Evolutionary conservation across 2,113 vertebrate species (phyloP), one percentile per base, ranked within the genome.

Genomic region (Halcyon senegalensis): DNA sequence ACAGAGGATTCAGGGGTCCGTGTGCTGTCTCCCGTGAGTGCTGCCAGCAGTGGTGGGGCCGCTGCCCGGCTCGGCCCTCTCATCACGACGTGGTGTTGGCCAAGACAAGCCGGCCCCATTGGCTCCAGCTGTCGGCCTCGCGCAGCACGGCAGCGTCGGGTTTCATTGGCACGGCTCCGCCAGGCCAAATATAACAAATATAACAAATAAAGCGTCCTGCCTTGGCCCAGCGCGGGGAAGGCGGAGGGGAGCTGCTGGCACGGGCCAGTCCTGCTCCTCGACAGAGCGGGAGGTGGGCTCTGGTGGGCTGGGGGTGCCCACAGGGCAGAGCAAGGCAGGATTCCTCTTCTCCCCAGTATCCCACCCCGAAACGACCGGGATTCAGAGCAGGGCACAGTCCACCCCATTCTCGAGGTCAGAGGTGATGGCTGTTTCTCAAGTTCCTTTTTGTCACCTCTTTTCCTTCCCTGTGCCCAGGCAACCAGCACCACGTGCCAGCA

Each of bases 71-170:
- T 46, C 63, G 0, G 68, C 63, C 68, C 46, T 89, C 95, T 87
- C 86, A 78, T 70, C 41, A 1, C 72, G 3, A 35, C 8, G 0
- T 4, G 5, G 53, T 0, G 9, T 25, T 0, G 83, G 93, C 96
- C 96, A 72, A 78, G 39, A 43, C 89, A 75, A 96, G 80, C 89
- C 18, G 5, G 82, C 90, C 93, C 93, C 60, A 13, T 92, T 88
- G 95, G 95, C 95, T 93, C 91, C 91, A 4, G 89, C 89, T 67
- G 55, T 50, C 41, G 0, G 84, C 44, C 90, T 41, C 23, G 33
- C 81, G 51, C 90, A 4, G 84, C 35, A 10, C 35, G 5, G 16
- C 81, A 30, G 95, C 2, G 2, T 97, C 91, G 2, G 74, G 66
- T 96, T 96, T 97, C 96, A 9, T 39, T 62, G 25, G 89, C 91